These are phyloP conservation scores for Idaea aversata DNA, from an alignment of 2,888 invertebrate genomes.

Conservation along the genomic window DNA sequence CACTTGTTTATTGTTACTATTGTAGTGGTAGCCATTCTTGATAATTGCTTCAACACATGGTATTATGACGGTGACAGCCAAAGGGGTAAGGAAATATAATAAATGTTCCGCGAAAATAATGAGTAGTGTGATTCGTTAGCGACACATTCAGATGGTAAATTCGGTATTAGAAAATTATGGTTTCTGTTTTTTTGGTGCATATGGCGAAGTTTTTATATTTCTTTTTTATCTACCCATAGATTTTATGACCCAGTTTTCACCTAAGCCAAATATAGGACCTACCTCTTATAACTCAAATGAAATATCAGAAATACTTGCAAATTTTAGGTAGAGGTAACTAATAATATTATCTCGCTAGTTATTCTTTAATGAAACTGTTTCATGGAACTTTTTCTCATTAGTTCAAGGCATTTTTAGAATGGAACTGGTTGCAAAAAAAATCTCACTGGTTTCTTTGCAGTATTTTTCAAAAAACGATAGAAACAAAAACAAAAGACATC, in stretches of 20 bases:
- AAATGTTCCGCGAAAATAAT: conserved; percentile 45
- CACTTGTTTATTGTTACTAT: conserved; percentile 64
- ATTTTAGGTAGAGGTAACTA: too few species aligned
- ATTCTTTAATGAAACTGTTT: too few species aligned
- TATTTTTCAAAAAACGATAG: background rate
- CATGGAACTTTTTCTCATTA: too few species aligned
- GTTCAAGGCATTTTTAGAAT: too few species aligned
- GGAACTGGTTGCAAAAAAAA: too few species aligned
- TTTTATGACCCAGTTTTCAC: background rate
- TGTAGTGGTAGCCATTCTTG: conserved; percentile 52
- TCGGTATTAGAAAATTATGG: conserved; percentile 29
- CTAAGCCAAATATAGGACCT: background rate
- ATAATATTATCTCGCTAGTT: too few species aligned
- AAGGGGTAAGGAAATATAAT: conserved; percentile 58
- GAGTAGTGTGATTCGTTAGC: conserved; percentile 41
- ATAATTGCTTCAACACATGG: conserved; percentile 76
- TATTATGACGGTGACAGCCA: conserved; percentile 45
- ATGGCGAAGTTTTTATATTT: conserved; percentile 17
- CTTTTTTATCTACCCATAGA: background rate
- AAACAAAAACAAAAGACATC: background rate
- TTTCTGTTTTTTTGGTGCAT: conserved; percentile 19
- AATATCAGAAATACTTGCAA: too few species aligned
- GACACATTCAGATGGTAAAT: conserved; percentile 39
- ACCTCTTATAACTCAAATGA: too few species aligned
- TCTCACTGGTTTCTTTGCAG: too few species aligned